These are phyloP conservation scores for Saccopteryx bilineata DNA, from an alignment of 2,113 vertebrate species.

Conservation along the genomic window DNA sequence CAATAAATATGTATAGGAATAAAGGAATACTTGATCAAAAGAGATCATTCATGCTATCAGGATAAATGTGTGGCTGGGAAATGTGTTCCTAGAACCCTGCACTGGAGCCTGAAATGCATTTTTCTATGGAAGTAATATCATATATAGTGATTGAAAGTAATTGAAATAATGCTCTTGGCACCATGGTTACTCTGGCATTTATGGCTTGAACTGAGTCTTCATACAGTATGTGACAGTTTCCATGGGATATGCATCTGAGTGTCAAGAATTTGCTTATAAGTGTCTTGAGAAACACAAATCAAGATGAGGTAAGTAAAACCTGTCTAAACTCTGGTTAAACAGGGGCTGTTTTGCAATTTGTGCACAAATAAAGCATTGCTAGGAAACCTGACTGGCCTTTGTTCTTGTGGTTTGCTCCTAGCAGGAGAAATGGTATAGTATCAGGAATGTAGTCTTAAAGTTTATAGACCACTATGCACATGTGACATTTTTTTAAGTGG, in stretches of 20 bases:
- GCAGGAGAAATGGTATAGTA: not conserved
- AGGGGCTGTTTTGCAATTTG: constrained; percentile 13
- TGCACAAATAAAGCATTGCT: constrained; percentile 38
- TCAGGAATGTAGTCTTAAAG: too few relatives aligned
- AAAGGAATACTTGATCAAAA: not conserved
- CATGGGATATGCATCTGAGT: not conserved
- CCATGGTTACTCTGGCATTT: not conserved
- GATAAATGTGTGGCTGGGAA: not conserved
- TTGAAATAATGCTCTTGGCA: not conserved
- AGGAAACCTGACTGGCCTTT: not conserved
- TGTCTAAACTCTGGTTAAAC: constrained; percentile 41
- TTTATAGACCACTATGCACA: too few relatives aligned
- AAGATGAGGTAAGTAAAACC: not conserved
- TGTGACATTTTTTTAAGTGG: too few relatives aligned
- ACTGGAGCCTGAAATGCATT: not conserved
- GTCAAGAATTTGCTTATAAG: constrained; percentile 8
- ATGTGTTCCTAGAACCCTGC: not conserved
- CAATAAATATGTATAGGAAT: not conserved
- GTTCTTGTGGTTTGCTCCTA: not conserved
- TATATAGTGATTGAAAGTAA: not conserved
- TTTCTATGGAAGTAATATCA: not conserved
- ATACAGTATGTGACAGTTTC: not conserved
- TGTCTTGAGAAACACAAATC: not conserved
- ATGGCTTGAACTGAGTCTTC: not conserved
- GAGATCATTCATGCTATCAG: not conserved